Evolutionary conservation across 2,797 vertebrate species (phyloP).

Genomic region (Babyrousa celebensis): DNA sequence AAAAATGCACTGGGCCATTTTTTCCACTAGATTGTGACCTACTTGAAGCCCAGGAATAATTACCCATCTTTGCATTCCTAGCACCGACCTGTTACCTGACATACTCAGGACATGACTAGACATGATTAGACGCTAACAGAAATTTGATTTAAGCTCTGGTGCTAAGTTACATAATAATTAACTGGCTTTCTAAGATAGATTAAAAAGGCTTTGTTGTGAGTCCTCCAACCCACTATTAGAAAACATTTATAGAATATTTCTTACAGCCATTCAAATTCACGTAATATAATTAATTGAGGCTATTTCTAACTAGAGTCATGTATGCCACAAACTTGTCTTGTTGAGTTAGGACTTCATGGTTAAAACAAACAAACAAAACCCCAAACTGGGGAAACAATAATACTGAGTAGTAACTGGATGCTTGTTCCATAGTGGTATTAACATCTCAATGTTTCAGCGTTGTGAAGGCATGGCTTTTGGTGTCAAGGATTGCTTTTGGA

Average conservation of each 20-base stretch:
- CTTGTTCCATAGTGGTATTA: not conserved
- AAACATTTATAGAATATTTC: not conserved
- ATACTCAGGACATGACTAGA: not conserved
- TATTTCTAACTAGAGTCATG: not conserved
- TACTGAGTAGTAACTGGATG: not conserved
- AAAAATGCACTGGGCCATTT: not conserved
- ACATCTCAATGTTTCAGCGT: not conserved
- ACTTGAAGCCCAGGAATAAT: not conserved
- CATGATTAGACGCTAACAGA: not conserved
- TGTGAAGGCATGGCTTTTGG: not conserved
- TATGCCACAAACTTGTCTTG: not conserved
- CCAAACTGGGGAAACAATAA: not conserved
- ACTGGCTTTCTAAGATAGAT: constrained; percentile 2
- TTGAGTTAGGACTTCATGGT: not conserved
- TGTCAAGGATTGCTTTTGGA: not conserved
- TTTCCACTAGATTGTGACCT: not conserved
- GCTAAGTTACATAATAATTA: not conserved
- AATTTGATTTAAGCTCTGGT: not conserved
- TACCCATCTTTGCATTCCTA: not conserved
- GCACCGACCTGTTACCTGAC: not conserved
- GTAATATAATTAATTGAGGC: not conserved
- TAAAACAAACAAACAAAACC: constrained; percentile 31
- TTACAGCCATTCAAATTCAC: not conserved
- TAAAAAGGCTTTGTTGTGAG: constrained; percentile 12
- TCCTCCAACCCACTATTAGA: not conserved